Evolutionary conservation across 2,797 vertebrate genomes (phyloP), one percentile per base, ranked within the genome.

Genomic region (Poeciliopsis infans): DNA sequence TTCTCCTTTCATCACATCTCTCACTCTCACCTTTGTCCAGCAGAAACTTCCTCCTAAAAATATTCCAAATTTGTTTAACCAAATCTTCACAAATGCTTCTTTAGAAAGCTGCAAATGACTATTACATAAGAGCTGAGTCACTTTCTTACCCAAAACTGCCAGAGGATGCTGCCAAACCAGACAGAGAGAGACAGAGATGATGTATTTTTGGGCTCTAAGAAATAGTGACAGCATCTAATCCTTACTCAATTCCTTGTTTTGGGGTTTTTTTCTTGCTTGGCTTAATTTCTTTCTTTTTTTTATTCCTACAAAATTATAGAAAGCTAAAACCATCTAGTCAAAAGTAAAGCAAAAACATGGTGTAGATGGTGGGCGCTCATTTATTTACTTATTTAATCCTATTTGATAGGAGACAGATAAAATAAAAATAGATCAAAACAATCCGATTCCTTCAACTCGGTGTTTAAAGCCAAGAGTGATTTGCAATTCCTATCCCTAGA

Each of bases 81-180:
- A 66, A 49, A 82, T 91, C 86, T 86, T 86, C 79, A 79, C 88
- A 92, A 87, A 89, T 72, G 85, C 82, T 83, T 89, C 84, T 79
- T 83, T 88, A 84, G 87, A 91, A 90, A 83, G 49, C 82, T 83
- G 84, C 91, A 93, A 93, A 88, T 80, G 75, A 86, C 88, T 93
- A 92, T 92, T 92, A 93, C 92, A 93, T 92, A 92, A 93, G 95
- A 91, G 89, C 89, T 85, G 87, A 93, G 90, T 93, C 91, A 95
- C 88, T 95, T 92, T 90, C 8, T 89, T 92, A 13, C 39, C 89
- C 75, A 82, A 92, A 91, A 89, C 79, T 92, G 89, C 86, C 85
- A 87, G 83, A 90, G 80, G 69, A 74, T 76, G 33, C 79, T 88
- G 86, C 87, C 90, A 92, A 92, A 88, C 83, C 79, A 69, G 66